Evolutionary conservation across 2,797 vertebrate genomes (phyloP), one percentile per base, ranked within the genome.

Genomic region (Cottoperca gobio): DNA sequence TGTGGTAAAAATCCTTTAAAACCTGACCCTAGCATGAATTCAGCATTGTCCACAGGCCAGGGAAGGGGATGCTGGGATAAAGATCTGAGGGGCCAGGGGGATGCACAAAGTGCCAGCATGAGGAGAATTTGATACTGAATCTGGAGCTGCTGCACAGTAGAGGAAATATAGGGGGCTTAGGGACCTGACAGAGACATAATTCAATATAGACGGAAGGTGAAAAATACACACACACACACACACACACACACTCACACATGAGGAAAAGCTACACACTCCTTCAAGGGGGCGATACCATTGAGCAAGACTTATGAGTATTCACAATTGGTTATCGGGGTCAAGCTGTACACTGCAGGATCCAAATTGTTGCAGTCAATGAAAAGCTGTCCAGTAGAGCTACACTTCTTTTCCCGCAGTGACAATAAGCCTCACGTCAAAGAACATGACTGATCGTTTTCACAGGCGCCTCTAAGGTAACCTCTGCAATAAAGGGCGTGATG

Each of bases 131-230:
- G 92, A 94, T 94, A 91, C 92, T 87, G 87, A 92, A 92, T 90
- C 88, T 89, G 80, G 83, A 89, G 86, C 88, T 91, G 80, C 86
- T 84, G 86, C 83, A 87, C 90, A 89, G 91, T 85, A 76, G 85
- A 94, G 87, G 88, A 94, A 94, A 94, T 94, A 94, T 91, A 85
- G 90, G 80, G 84, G 91, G 93, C 92, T 93, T 92, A 92, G 90
- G 87, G 93, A 93, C 92, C 92, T 93, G 93, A 94, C 93, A 94
- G 91, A 90, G 89, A 94, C 92, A 94, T 95, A 94, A 95, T 94
- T 95, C 92, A 95, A 92, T 91, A 93, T 91, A 92, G 78, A 86
- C 12, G 45, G 77, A 86, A 86, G 83, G 84, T 79, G 59, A 88
- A 90, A 85, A 87, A 84, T 6, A 73, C 8, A 70, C 16, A 45